Base-by-base conservation (phyloP, 2,797 vertebrate species). In the Triplophysa yarkandensis region DNA sequence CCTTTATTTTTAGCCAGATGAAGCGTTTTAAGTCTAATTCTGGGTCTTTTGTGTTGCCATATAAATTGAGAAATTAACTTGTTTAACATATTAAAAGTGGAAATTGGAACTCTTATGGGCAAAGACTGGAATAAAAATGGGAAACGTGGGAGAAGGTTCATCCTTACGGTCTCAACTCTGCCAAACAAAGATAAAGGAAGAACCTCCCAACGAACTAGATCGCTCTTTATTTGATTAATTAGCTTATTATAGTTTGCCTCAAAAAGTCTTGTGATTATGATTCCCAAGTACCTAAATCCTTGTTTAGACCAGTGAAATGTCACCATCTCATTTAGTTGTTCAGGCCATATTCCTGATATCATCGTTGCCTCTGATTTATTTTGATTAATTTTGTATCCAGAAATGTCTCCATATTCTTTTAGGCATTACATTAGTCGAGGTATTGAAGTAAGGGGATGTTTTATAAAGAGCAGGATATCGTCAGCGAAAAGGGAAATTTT, bases 21-120 rank as follows among this genome's bases (percentile, higher is more conserved):
- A 4, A 68, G 19, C 9, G 50, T 68, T 41, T n/a, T 16, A 19
- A 25, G 54, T 55, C 13, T 41, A 21, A 57, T 41, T 39, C 66
- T 68, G 19, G 50, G 48, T 44, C 54, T 68, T 25, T n/a, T 68
- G 5, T 52, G 32, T 8, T 41, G 6, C 67, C 67, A 68, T 21
- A 57, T 55, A 23, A 39, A 68, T 21, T 52, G 10, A 7, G 67
- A 68, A 23, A 55, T 27, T 39, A 55, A 13, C 17, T 68, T 68
- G 25, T 68, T 44, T 44, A 44, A 44, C 41, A 16, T 44, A 44
- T 44, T 44, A 44, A 44, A 44, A 44, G 16, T 44, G 41, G 41
- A 44, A 44, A 44, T 44, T 44, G 41, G 41, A 44, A 44, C 13
- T 44, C 41, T 44, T 44, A 44, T 44, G 41, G 41, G 13, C 13